phyloP scores from a whole-genome alignment of 2,888 invertebrate genomes.

The Osmoderma eremita region DNA sequence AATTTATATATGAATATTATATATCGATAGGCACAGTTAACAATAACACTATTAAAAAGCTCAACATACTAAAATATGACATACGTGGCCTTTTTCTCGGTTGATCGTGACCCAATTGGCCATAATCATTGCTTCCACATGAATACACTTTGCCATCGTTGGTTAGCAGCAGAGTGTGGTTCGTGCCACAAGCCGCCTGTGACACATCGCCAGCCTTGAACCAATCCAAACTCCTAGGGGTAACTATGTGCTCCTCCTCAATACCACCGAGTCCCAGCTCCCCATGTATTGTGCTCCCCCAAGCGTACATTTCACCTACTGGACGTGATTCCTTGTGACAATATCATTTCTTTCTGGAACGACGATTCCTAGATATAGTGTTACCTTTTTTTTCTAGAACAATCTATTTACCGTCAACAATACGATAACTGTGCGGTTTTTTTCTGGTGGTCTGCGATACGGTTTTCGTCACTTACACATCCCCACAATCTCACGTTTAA shows the following conservation, averaged over 20 bases:
- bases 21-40: not conserved
- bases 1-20: not conserved
- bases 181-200: slow-evolving; percentile 79
- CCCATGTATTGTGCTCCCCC: slow-evolving; percentile 82
- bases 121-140: slow-evolving; percentile 93
- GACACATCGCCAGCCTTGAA: slow-evolving; percentile 67
- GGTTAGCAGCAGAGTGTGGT: slow-evolving; percentile 83
- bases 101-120: slow-evolving; percentile 85
- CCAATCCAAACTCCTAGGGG: slow-evolving; percentile 73
- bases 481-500: not conserved
- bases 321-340: not conserved
- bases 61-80: slow-evolving; percentile 70
- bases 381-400: slow-evolving; percentile 15
- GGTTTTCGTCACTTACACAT: not conserved
- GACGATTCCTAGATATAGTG: not conserved
- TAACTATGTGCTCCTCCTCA: slow-evolving; percentile 75
- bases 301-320: slow-evolving; percentile 69
- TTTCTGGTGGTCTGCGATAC: not conserved
- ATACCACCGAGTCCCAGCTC: slow-evolving; percentile 82
- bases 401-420: slow-evolving; percentile 21
- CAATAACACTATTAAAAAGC: slow-evolving; percentile 35
- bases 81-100: slow-evolving; percentile 75
- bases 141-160: slow-evolving; percentile 83
- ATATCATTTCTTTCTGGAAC: slow-evolving; percentile 30
- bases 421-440: not conserved